Evolutionary conservation across 2,113 vertebrate species (phyloP).

Genomic region (Eurystomus gularis): DNA sequence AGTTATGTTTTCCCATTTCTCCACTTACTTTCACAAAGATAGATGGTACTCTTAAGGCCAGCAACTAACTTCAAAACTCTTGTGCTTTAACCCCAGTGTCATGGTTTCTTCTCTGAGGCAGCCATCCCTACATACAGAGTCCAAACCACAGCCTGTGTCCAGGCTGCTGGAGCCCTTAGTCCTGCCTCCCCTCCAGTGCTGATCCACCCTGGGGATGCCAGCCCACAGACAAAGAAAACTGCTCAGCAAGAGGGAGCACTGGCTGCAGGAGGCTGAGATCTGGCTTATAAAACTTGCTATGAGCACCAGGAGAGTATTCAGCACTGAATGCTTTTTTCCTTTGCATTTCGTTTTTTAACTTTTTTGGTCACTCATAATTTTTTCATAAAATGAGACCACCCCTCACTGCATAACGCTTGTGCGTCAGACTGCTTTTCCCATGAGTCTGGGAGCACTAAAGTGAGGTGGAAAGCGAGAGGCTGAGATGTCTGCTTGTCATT

Average conservation of each 20-base stretch:
- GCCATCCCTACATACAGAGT: rapidly evolving
- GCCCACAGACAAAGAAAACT: rapidly evolving
- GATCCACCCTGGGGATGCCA: not conserved
- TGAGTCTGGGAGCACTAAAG: not conserved
- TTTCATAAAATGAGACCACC: not conserved
- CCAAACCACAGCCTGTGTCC: not conserved
- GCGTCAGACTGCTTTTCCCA: not conserved
- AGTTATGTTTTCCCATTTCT: not conserved
- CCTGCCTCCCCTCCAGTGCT: rapidly evolving
- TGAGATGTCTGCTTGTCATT: not conserved
- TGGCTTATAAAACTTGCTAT: not conserved
- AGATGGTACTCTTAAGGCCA: not conserved
- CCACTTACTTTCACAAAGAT: not conserved
- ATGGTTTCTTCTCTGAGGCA: not conserved
- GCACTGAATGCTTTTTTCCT: not conserved
- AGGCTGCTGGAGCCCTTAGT: not conserved
- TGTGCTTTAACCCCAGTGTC: not conserved
- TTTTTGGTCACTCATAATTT: not conserved
- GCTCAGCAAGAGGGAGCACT: rapidly evolving
- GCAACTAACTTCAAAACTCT: not conserved
- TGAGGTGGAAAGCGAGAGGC: not conserved
- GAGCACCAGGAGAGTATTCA: not conserved
- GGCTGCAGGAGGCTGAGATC: not conserved
- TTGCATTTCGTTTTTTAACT: not conserved
- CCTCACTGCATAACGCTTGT: rapidly evolving